Evolutionary conservation across 2,113 vertebrate genomes (phyloP), one percentile per base, ranked within the genome.

Genomic region (Turdus rufiventris): DNA sequence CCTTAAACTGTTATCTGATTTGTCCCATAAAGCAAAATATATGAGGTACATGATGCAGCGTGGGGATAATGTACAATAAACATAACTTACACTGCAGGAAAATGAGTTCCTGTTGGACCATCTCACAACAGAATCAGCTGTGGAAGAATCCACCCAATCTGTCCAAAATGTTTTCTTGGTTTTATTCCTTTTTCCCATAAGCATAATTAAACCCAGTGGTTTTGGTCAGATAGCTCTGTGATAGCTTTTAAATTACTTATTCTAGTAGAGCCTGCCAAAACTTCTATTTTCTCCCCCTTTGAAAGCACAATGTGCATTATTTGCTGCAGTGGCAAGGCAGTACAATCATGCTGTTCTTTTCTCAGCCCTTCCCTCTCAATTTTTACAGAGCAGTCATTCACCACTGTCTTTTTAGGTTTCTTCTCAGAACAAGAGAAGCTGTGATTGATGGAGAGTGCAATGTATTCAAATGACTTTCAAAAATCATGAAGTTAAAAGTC

Each of bases 1-100:
- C 93, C 85, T 77, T 96, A 96, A 97, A 91, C 91, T 91, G 63
- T 83, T 96, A 74, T 77, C 91, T 80, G 93, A 88, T 96, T 95
- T 97, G 89, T 97, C 93, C 91, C 94, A 89, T 95, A 96, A 97
- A 96, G 92, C 60, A 84, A 84, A 96, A 96, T 94, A 83, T 84
- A 95, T 81, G 88, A 92, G 94, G 60, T 60, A 95, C 95, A 88
- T 24, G 88, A 88, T 93, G 61, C 72, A 90, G 90, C 8, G 25
- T 25, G 85, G 93, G 85, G 79, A 93, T 93, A 96, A 97, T 78
- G 85, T n/a, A 94, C 90, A 92, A 93, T 93, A 88, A 97, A 90
- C 85, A 84, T 84, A 83, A 93, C 90, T 93, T 86, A 85, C 31
- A 19, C 65, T 18, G 61, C 85, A 72, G 95, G 90, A 91, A 95